Base-by-base conservation (phyloP, 2,797 vertebrate species). In the Caiman crocodilus region DNA sequence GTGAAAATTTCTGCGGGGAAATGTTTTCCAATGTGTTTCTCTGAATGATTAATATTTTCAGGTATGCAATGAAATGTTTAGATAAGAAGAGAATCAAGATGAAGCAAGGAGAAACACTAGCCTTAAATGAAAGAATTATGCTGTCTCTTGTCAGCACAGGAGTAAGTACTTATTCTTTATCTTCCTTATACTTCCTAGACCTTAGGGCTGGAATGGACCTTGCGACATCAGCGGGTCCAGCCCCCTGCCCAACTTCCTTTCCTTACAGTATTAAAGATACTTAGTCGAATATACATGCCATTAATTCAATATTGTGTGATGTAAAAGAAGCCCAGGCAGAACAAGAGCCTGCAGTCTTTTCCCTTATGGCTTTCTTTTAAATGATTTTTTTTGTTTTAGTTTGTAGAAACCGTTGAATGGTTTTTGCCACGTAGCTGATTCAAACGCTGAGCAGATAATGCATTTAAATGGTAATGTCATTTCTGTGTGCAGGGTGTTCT, bases 31-130 rank as follows among this genome's bases (percentile, higher is more conserved):
- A 6, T 73, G 35, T 82, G 3, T 78, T 84, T 93, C 85, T 86
- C 92, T 95, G 77, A 57, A 63, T 2, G 2, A 3, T 86, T 87
- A 23, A 2, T 93, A 90, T 90, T 94, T 90, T 73, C 94, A 99
- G 99, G 99, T 99, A 99, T 87, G 99, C 99, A 90, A 99, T 99
- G 99, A 99, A 99, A 96, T 99, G 99, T 98, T 96, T 99, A 97
- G 99, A 99, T 97, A 99, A 99, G 98, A 99, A 99, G 97, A 98
- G 99, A 96, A 99, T 99, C 97, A 99, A 99, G 97, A 99, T 99
- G 99, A 99, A 99, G 96, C 99, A 99, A 97, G 99, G 99, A 13
- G 99, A 99, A 97, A 99, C 99, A 1, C 96, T 99, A 88, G 99
- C 99, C 57, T 98, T 99, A 95, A 99, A 99, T 13, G 99, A 99